Evolutionary conservation across 2,113 vertebrate genomes (phyloP).

Genomic region (Peromyscus leucopus): DNA sequence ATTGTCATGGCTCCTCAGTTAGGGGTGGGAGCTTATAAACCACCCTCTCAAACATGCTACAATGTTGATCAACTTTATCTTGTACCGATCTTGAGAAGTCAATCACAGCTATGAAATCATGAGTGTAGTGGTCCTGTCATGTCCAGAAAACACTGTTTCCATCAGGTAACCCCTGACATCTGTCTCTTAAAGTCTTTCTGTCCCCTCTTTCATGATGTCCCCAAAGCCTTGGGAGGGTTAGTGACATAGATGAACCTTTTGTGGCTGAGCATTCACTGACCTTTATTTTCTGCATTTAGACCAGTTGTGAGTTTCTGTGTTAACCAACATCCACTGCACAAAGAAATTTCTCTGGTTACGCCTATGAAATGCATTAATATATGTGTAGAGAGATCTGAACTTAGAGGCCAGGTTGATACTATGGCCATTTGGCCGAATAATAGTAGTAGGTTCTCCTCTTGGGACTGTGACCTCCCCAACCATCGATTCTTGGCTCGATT

Average conservation of each 20-base stretch:
- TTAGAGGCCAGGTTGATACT: background rate
- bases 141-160: background rate
- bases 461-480: background rate
- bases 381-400: background rate
- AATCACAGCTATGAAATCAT: background rate
- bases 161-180: background rate
- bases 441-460: background rate
- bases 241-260: background rate
- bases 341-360: background rate
- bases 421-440: background rate
- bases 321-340: background rate
- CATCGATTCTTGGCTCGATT: background rate
- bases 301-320: background rate
- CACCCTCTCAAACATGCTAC: background rate
- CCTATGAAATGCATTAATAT: background rate
- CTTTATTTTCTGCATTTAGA: background rate
- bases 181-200: background rate
- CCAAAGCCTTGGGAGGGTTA: no score
- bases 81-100: background rate
- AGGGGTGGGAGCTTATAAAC: background rate
- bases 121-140: background rate
- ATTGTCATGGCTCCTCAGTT: background rate
- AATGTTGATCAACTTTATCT: background rate
- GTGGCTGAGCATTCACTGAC: background rate
- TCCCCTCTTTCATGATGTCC: no score